Base-by-base conservation (phyloP, 2,113 vertebrate genomes). In the Turdus rufiventris region DNA sequence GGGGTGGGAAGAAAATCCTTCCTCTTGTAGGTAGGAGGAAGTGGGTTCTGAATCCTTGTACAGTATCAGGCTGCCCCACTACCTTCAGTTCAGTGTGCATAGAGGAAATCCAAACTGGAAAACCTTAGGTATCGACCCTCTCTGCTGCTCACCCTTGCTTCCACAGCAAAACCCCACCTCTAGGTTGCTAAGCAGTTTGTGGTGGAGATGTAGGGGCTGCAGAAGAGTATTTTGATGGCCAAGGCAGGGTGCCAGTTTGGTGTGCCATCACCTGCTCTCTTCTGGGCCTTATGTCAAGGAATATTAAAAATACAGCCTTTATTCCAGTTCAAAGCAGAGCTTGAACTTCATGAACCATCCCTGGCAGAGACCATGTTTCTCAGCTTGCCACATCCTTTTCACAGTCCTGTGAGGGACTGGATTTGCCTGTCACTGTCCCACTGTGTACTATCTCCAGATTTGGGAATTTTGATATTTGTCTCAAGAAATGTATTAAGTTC, bases 81-180 rank as follows among this genome's bases (percentile, higher is more conserved):
- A 6, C 21, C 13, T 5, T 3, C 2, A 0, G 1, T n/a, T 45
- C 62, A 36, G n/a, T 1, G 24, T n/a, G 26, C 25, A 5, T 0
- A 25, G 8, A 33, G n/a, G 42, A 58, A 68, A 72, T 26, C 16
- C 0, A 0, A 28, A 6, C 0, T 26, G 34, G 24, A 63, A 47
- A 54, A 54, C 28, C 24, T 57, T 3, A 26, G 16, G 9, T 6
- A 38, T 9, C 24, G 47, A 42, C 14, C 45, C 28, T 60, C 29
- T 33, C 53, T 70, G 36, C 29, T 3, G 1, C 42, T 47, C 58
- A 7, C 18, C 20, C 29, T 29, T 28, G 9, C 34, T 57, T 60
- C 50, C 51, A 86, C 45, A 74, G 53, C 34, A 84, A 83, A 80
- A 48, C 12, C 33, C 3, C 51, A 18, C 33, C 40, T 56, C 76